Evolutionary conservation across 1,140 invertebrate species (phyloP).

Genomic region (Asbolus verrucosus): DNA sequence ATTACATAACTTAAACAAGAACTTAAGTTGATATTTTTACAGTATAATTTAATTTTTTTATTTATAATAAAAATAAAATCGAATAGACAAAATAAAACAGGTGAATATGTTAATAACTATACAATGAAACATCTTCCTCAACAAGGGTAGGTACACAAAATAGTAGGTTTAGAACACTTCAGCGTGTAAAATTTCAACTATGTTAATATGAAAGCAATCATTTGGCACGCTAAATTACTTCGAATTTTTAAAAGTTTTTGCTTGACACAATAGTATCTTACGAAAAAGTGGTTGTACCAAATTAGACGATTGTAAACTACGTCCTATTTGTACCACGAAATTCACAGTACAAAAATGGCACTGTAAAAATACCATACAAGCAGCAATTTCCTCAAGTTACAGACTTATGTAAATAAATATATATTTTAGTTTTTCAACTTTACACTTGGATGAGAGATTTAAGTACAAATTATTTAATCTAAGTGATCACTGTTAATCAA

Average conservation of each 20-base stretch:
- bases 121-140: background rate
- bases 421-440: slow-evolving; percentile 47
- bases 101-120: background rate
- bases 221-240: slow-evolving; percentile 45
- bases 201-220: slow-evolving; percentile 43
- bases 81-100: background rate
- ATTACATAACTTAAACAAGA: too few relatives aligned
- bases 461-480: slow-evolving; percentile 33
- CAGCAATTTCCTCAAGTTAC: slow-evolving; percentile 48
- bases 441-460: slow-evolving; percentile 16
- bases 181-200: slow-evolving; percentile 36
- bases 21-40: background rate
- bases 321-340: slow-evolving; percentile 22
- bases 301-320: slow-evolving; percentile 30
- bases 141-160: slow-evolving; percentile 21
- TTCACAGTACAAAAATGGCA: slow-evolving; percentile 55
- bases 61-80: background rate
- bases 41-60: background rate
- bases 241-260: slow-evolving; percentile 13
- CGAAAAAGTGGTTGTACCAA: slow-evolving; percentile 15
- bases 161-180: slow-evolving; percentile 25
- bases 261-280: slow-evolving; percentile 45
- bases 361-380: slow-evolving; percentile 59
- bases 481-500: slow-evolving; percentile 36
- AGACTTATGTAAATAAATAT: slow-evolving; percentile 54